phyloP scores from a whole-genome alignment of 2,888 invertebrate species.

The Aplocera efformata region DNA sequence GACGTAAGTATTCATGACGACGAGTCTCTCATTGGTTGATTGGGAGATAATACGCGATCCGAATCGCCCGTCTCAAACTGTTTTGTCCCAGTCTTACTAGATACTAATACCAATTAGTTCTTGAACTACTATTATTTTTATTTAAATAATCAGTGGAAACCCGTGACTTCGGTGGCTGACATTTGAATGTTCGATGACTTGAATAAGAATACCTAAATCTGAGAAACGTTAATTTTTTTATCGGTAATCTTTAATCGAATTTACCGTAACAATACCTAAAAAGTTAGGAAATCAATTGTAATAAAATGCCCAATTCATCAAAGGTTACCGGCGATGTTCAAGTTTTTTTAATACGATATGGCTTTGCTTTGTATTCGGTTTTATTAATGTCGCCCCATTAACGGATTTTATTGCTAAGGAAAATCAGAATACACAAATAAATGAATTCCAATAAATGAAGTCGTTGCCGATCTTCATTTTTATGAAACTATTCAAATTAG shows the following conservation, averaged over 20 bases:
- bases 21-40: constrained; percentile 25
- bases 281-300: constrained; percentile 42
- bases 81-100: constrained; percentile 3
- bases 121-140: constrained; percentile 12
- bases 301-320: constrained; percentile 48
- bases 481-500: constrained; percentile 50
- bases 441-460: constrained; percentile 52
- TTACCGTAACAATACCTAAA: constrained; percentile 38
- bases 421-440: constrained; percentile 65
- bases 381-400: constrained; percentile 71
- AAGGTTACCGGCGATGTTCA: constrained; percentile 45
- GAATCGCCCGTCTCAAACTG: constrained; percentile 7
- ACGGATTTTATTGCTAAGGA: constrained; percentile 57
- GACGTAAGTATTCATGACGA: constrained; percentile 17
- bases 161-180: not conserved
- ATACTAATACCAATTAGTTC: constrained; percentile 15
- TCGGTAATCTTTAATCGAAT: constrained; percentile 23
- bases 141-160: constrained; percentile 10
- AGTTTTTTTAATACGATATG: constrained; percentile 50
- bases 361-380: constrained; percentile 51
- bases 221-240: too few species aligned
- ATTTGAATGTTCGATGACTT: too few species aligned
- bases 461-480: constrained; percentile 50
- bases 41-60: constrained; percentile 16
- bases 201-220: too few species aligned